Evolutionary conservation across 2,888 invertebrate genomes (phyloP), one percentile per base, ranked within the genome.

Genomic region (Toxonevra muliebris): DNA sequence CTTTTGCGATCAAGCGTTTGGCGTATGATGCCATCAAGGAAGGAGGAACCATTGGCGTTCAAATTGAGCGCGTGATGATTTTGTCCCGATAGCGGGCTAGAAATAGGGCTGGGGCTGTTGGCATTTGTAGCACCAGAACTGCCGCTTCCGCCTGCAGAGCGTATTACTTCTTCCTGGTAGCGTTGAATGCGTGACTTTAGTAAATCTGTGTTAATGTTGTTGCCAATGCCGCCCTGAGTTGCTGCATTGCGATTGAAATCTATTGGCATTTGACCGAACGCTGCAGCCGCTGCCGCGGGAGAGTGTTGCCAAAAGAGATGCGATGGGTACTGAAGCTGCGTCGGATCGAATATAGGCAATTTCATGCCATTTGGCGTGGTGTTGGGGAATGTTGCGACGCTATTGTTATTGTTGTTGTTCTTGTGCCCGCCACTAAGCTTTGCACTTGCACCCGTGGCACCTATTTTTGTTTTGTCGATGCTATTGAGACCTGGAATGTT

Each of bases 11-110:
- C 93, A 71, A 95, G 87, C 75, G 91, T 92, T 74, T 93, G 93
- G 76, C 93, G 87, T 75, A 95, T 95, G 77, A 94, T 92, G 62
- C 93, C 94, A 80, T 94, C 93, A 62, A 94, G 87, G 82, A 94
- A 93, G 78, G 74, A 76, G 43, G 90, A 87, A 65, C 93, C 92
- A 73, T 93, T 93, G 73, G 91, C 90, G 75, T 88, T 88, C 60
- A 87, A 86, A 74, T 68, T 75, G 42, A 76, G 69, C 61, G 73
- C 70, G 58, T 73, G 73, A n/a, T 63, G 57, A 11, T 59, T 63
- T 50, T 62, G 64, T 15, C 71, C 74, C 84, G 73, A 70, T 30
- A 74, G 30, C 85, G 62, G 80, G 76, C 70, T 76, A 62, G 73
- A 84, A 43, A 84, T 77, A 71, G 73, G 75, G 30, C 65, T 74